These are phyloP conservation scores for Monopterus albus DNA, from an alignment of 2,113 vertebrate species.

Conservation along the genomic window DNA sequence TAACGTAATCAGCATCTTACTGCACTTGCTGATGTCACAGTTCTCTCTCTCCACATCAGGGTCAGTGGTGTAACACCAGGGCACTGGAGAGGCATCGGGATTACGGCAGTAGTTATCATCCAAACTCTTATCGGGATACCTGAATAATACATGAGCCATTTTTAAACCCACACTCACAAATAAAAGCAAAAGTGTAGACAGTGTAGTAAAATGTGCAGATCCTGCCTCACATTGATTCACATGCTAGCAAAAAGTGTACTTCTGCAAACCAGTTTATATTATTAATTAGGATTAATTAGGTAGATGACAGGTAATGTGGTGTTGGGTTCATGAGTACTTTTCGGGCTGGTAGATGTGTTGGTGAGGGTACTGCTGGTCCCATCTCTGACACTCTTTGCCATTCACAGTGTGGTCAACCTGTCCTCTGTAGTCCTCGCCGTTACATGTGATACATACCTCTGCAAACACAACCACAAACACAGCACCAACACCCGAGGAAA, in stretches of 20 bases:
- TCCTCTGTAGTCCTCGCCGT: constrained; percentile 94
- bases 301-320: not conserved
- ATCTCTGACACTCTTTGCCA: constrained; percentile 92
- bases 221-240: too few relatives aligned
- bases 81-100: constrained; percentile 90
- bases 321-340: constrained; percentile 82
- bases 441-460: constrained; percentile 92
- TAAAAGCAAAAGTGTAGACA: too few relatives aligned
- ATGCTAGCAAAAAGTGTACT: too few relatives aligned
- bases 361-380: constrained; percentile 95
- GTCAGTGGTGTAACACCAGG: constrained; percentile 96
- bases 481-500: too few relatives aligned
- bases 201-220: too few relatives aligned
- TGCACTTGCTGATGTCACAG: constrained; percentile 89
- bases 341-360: constrained; percentile 91
- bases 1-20: constrained; percentile 74
- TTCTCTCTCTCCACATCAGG: constrained; percentile 84
- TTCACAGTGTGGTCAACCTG: constrained; percentile 88
- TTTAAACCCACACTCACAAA: not conserved
- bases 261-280: not conserved
- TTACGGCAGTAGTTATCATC: constrained; percentile 98
- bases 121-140: constrained; percentile 93
- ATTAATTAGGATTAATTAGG: not conserved
- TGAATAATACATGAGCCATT: constrained; percentile 49
- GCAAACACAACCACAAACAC: constrained; percentile 35